Percentiles rank a stretch among this genome's conserved stretches.
Conservation (phyloP, 2,113 vertebrate genomes). For the Ochotona curzoniae region DNA sequence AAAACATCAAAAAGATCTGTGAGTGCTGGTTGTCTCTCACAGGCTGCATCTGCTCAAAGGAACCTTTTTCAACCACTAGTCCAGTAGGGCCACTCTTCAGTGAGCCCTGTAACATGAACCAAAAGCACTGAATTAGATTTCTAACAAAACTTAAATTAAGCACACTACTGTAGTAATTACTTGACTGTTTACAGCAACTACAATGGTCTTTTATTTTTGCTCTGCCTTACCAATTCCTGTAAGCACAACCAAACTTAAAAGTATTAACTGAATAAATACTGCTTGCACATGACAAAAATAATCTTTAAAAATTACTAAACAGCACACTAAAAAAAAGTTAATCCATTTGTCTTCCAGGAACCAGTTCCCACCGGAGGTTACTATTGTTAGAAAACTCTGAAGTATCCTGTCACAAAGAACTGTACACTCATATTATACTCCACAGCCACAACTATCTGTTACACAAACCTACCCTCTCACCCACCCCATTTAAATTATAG, state of each 20-base stretch:
- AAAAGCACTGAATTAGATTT: conserved; percentile 13
- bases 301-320: conserved; percentile 28
- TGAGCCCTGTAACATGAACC: background rate
- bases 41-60: background rate
- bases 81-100: background rate
- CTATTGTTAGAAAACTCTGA: background rate
- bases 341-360: conserved; percentile 30
- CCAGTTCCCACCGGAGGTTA: conserved; percentile 22
- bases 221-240: conserved; percentile 15
- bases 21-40: conserved; percentile 3
- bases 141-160: conserved; percentile 57
- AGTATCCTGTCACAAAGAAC: background rate
- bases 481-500: background rate
- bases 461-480: background rate
- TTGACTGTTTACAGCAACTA: conserved; percentile 38
- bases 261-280: conserved; percentile 24
- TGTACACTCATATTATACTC: background rate
- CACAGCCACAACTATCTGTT: too few relatives aligned
- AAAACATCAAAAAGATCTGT: conserved; percentile 26
- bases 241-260: conserved; percentile 45
- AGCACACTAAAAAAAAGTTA: conserved; percentile 12
- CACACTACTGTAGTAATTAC: conserved; percentile 17
- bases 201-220: conserved; percentile 14
- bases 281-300: background rate
- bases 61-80: background rate